A percentile compares a stretch with the other conserved stretches of the same genome.
phyloP scores from a whole-genome alignment of 2,113 vertebrate genomes.

The Patagioenas fasciata region DNA sequence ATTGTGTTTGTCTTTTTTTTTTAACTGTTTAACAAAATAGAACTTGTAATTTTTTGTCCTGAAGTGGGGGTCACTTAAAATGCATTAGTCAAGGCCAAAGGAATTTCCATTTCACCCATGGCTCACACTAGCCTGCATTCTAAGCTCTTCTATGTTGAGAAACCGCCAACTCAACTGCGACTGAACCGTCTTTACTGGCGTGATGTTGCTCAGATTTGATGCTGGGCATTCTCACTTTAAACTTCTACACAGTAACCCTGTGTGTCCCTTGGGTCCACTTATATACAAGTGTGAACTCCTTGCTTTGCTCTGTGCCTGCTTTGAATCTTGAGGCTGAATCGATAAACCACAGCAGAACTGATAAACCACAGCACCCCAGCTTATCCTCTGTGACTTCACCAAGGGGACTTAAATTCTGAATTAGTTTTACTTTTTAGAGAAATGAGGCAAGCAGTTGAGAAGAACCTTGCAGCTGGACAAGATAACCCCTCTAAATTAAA shows the following conservation, averaged over 20 bases:
- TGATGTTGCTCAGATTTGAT: background rate
- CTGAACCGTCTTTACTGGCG: background rate
- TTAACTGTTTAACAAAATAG: conserved; percentile 42
- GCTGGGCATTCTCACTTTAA: background rate
- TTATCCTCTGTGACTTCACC: background rate
- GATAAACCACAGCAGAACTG: background rate
- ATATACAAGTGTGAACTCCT: background rate
- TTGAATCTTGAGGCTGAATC: background rate
- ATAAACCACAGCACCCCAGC: background rate
- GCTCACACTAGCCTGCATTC: background rate
- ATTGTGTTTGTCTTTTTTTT: conserved; percentile 11
- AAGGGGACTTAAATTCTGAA: background rate
- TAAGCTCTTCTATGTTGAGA: background rate
- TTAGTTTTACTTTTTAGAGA: background rate
- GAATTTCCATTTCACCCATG: conserved; percentile 41
- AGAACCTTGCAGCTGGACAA: background rate
- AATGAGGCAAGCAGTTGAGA: background rate
- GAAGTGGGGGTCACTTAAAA: conserved; percentile 55
- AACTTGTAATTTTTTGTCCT: conserved; percentile 52
- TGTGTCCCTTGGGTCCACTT: background rate
- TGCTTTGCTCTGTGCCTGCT: background rate
- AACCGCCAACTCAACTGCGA: background rate
- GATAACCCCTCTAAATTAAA: background rate
- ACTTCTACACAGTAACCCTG: background rate
- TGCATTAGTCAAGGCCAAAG: conserved; percentile 19